These are phyloP conservation scores for Microplitis manilae DNA, from an alignment of 2,888 invertebrate species.

Conservation along the genomic window DNA sequence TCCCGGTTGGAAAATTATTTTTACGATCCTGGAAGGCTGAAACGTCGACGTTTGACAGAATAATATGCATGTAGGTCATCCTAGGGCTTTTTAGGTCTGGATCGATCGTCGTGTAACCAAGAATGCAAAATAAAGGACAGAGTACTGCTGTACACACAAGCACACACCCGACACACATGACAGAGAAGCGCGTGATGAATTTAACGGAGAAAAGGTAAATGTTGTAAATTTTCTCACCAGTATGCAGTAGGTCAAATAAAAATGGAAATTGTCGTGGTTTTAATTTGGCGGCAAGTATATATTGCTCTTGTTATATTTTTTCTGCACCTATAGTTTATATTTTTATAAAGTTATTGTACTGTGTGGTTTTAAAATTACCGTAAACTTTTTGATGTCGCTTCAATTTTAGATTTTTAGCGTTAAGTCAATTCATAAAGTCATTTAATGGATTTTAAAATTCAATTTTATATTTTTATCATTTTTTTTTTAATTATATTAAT, in stretches of 20 bases:
- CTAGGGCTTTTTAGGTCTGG: slow-evolving; percentile 34
- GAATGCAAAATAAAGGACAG: slow-evolving; percentile 16
- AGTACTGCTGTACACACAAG: not conserved
- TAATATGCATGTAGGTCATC: slow-evolving; percentile 24
- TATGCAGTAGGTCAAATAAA: slow-evolving; percentile 4
- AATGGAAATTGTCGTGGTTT: not conserved
- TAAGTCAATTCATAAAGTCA: not conserved
- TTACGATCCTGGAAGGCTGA: slow-evolving; percentile 5
- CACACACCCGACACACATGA: not conserved
- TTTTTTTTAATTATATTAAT: not conserved
- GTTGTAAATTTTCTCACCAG: not conserved
- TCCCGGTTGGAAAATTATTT: not conserved
- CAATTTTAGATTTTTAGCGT: not conserved
- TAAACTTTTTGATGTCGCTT: not conserved
- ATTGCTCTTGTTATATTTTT: no score
- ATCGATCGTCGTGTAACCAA: slow-evolving; percentile 34
- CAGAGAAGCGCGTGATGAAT: not conserved
- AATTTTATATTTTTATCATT: not conserved
- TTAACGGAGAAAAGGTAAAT: not conserved
- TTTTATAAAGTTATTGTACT: not conserved
- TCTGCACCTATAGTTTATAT: not conserved
- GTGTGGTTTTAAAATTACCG: not conserved
- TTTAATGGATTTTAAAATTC: not conserved
- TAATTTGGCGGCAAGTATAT: not conserved
- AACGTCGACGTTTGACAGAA: not conserved